Percentiles rank a stretch among this genome's conserved stretches.
Conservation (phyloP, 2,113 vertebrate genomes). For the Rostratula benghalensis region DNA sequence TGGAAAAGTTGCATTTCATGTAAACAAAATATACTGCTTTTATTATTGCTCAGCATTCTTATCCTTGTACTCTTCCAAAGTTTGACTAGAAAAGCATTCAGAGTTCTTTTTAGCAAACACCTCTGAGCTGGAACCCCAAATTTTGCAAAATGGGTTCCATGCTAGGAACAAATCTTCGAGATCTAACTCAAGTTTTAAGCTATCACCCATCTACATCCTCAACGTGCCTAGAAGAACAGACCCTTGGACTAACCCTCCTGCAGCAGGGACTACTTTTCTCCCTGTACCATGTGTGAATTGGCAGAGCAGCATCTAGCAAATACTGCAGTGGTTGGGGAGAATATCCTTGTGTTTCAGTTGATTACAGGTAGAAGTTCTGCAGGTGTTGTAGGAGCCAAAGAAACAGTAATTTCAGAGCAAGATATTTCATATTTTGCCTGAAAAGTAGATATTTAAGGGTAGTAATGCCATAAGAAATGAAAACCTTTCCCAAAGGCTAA, state of each 20-base stretch:
- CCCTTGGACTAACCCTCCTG: neutral
- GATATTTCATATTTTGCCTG: neutral
- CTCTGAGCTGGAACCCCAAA: neutral
- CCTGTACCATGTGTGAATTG: rapidly evolving
- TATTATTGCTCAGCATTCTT: neutral
- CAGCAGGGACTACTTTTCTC: neutral
- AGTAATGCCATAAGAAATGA: neutral
- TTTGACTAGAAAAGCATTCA: neutral
- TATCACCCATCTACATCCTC: too few species aligned
- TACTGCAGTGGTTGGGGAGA: neutral
- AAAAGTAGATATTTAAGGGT: neutral
- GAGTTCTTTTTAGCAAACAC: neutral
- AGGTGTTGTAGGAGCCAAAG: neutral
- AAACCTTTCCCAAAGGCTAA: neutral
- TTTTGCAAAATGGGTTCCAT: neutral
- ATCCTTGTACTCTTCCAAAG: neutral
- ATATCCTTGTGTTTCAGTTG: neutral
- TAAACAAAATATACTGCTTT: neutral
- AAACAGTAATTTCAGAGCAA: neutral
- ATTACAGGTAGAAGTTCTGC: neutral
- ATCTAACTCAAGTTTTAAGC: neutral
- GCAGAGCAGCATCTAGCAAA: neutral
- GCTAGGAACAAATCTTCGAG: neutral
- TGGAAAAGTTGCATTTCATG: neutral
- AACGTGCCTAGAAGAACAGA: neutral